These are phyloP conservation scores for Laterallus jamaicensis DNA, from an alignment of 2,113 vertebrate genomes.

Conservation along the genomic window DNA sequence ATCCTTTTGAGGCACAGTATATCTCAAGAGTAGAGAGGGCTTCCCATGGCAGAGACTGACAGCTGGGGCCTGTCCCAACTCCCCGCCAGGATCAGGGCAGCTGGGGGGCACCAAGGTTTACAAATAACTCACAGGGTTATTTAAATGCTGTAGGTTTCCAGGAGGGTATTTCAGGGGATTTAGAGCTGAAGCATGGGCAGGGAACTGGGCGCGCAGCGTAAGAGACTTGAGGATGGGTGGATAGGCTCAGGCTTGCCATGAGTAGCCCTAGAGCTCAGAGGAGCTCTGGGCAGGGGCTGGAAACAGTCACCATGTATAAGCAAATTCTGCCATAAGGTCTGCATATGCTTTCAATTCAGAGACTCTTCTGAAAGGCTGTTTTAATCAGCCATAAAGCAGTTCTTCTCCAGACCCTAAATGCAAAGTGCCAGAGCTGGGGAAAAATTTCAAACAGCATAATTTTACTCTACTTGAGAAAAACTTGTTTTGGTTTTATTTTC, in stretches of 20 bases:
- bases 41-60: not conserved
- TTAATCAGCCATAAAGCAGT: not conserved
- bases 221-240: not conserved
- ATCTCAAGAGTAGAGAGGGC: accelerated
- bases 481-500: constrained; percentile 36
- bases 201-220: accelerated
- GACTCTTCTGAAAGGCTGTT: not conserved
- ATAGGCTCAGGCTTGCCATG: not conserved
- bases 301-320: not conserved
- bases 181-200: not conserved
- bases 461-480: not conserved
- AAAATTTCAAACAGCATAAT: not conserved
- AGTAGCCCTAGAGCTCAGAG: not conserved
- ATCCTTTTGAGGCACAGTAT: not conserved
- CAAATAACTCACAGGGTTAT: not conserved
- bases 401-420: not conserved
- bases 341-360: not conserved
- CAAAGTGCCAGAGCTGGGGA: not conserved
- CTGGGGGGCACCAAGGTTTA: accelerated
- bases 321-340: not conserved
- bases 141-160: not conserved
- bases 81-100: not conserved
- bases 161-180: not conserved
- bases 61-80: accelerated
- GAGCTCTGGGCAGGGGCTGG: accelerated